Percentiles rank a stretch among this genome's conserved stretches.
These are phyloP conservation scores for Odontomyia ornata DNA, from an alignment of 2,888 invertebrate genomes.

Conservation along the genomic window DNA sequence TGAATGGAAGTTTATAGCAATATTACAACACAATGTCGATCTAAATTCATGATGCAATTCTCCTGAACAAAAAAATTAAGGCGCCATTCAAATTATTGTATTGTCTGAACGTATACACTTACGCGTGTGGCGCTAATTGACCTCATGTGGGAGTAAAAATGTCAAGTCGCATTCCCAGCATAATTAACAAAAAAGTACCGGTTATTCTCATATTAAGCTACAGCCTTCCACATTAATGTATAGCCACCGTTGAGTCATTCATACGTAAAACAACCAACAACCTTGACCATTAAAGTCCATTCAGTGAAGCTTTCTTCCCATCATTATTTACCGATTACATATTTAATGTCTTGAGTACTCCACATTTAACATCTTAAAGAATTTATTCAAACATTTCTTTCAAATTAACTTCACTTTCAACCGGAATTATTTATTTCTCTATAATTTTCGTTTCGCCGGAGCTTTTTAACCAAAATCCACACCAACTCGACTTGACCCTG, in stretches of 20 bases:
- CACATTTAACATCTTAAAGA: not conserved
- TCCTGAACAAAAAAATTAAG: too few species aligned
- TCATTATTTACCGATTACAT: slow-evolving; percentile 1
- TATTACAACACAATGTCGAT: too few species aligned
- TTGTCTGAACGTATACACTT: too few species aligned
- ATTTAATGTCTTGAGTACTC: not conserved
- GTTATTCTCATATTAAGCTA: too few species aligned
- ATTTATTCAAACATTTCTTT: not conserved
- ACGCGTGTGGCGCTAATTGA: too few species aligned
- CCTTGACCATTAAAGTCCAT: not conserved
- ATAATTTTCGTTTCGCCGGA: not conserved
- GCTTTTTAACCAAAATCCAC: not conserved
- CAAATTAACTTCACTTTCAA: not conserved
- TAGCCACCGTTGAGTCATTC: not conserved
- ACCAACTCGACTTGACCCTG: slow-evolving; percentile 1
- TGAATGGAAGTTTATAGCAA: too few species aligned
- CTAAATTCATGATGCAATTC: too few species aligned
- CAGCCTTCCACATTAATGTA: too few species aligned
- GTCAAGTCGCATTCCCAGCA: too few species aligned
- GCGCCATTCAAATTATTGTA: too few species aligned
- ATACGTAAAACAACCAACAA: not conserved
- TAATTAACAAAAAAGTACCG: too few species aligned
- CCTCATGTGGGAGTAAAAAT: too few species aligned
- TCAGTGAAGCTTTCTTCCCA: not conserved
- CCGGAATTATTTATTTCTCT: not conserved